Base-by-base conservation (phyloP, 2,113 vertebrate genomes). In the Dipodomys stephensi region DNA sequence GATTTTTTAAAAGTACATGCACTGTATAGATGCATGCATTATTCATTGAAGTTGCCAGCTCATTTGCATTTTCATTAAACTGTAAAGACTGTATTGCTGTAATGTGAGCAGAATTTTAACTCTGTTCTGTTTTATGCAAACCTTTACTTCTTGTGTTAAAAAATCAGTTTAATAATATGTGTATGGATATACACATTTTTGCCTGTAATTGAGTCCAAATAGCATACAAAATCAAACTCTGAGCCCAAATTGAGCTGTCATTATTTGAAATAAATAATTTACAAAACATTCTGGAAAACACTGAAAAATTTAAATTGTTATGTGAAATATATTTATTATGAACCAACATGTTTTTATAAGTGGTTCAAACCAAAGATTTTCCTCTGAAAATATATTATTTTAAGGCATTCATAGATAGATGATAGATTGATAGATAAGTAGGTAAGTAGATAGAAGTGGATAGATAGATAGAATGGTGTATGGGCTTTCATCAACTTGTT, bases 21-120 rank as follows among this genome's bases (percentile, higher is more conserved):
- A 91, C 12, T 32, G 2, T 87, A 87, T 95, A 95, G 92, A 92
- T 18, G 28, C 57, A 94, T 96, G 60, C 77, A 96, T 94, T 95
- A 96, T 96, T 96, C 72, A 96, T 97, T 67, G 88, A 92, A 92
- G 87, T 68, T 93, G 64, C 81, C 67, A 91, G 13, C 49, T 96
- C 49, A 96, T 94, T 96, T 97, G 92, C 91, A 96, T 95, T 97
- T 97, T 95, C 96, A 95, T 96, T 97, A 95, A 96, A 94, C 91
- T 81, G 20, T 92, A 91, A 94, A 88, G 95, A 86, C 71, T 88
- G 20, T 88, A 86, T 96, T 65, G 81, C 53, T 92, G 7, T 60
- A 90, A 64, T 91, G 69, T 93, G 87, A 94, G 39, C 44, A 83
- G 65, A 96, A 95, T 97, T 94, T 95, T 92, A 95, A 93, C 39